These are phyloP conservation scores for Pangasius larnaudii DNA, from an alignment of 2,797 vertebrate genomes.

Conservation along the genomic window DNA sequence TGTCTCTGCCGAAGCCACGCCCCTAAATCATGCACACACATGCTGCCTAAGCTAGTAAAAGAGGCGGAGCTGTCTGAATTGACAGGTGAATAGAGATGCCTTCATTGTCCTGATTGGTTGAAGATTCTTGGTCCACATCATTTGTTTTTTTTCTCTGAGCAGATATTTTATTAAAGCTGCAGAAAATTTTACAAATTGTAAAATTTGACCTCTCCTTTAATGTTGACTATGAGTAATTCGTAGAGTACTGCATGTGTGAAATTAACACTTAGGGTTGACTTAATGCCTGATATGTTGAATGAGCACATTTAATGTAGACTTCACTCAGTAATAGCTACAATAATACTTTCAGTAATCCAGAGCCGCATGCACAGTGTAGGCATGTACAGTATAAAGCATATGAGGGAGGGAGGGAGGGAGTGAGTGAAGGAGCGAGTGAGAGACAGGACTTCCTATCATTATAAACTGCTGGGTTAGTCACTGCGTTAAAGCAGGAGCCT, in stretches of 20 bases:
- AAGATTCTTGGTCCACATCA: background rate
- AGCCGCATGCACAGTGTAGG: background rate
- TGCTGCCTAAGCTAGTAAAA: background rate
- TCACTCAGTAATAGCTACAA: background rate
- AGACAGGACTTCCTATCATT: conserved; percentile 3
- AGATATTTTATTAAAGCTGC: background rate
- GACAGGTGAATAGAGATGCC: too few species aligned
- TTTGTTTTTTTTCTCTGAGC: background rate
- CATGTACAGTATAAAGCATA: background rate
- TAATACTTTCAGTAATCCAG: background rate
- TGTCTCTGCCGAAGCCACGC: background rate
- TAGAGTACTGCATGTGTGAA: background rate
- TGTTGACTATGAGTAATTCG: background rate
- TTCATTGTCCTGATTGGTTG: background rate
- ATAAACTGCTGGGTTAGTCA: background rate
- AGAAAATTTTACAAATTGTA: background rate
- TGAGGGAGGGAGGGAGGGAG: background rate
- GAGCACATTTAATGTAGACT: background rate
- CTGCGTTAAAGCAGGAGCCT: background rate
- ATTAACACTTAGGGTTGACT: background rate
- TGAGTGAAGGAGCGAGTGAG: background rate
- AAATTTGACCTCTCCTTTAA: background rate
- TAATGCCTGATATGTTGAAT: background rate
- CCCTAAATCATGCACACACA: background rate
- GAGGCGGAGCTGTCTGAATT: background rate